Base-by-base conservation (phyloP, 2,888 invertebrate genomes). In the Epistrophe eligans region DNA sequence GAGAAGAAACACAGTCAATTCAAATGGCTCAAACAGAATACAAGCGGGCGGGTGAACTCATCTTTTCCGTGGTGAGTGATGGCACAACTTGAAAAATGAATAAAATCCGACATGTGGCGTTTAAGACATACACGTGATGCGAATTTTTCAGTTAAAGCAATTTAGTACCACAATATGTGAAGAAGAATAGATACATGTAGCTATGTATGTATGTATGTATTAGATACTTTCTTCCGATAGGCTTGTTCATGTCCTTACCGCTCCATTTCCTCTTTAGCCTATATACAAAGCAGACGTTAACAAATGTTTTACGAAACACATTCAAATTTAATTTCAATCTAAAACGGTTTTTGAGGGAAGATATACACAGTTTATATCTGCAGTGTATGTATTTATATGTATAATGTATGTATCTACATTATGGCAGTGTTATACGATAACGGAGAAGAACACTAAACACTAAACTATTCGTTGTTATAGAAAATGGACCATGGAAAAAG, bases 51-150 rank as follows among this genome's bases (percentile, higher is more conserved):
- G 50, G 55, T 17, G 57, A 77, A 45, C 45, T 70, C 52, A 35
- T 70, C 50, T 70, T 70, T 70, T 50, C 24, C 38, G 58, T 79
- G 79, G 71, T 79, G 87, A 87, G 79, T 87, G 76, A 87, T 87
- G 87, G 87, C 24, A 76, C 74, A 82, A 72, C 87, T 87, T 87
- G 87, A 87, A 90, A 91, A 91, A 90, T 91, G 91, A 91, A 90
- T 90, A 90, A 91, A 91, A 91, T 91, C 90, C 90, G 92, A 91
- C 92, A 92, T 91, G 90, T 92, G 92, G 91, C 91, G 91, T 92
- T 92, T 92, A 92, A 92, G 91, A 92, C 91, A 91, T 88, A 90
- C 91, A 92, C 92, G 92, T 92, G 92, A 90, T 89, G 84, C 89
- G 92, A 91, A 92, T 92, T 88, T 89, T 91, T 90, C 89, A 91